phyloP scores from a whole-genome alignment of 2,113 vertebrate species.

The Zapus hudsonius region DNA sequence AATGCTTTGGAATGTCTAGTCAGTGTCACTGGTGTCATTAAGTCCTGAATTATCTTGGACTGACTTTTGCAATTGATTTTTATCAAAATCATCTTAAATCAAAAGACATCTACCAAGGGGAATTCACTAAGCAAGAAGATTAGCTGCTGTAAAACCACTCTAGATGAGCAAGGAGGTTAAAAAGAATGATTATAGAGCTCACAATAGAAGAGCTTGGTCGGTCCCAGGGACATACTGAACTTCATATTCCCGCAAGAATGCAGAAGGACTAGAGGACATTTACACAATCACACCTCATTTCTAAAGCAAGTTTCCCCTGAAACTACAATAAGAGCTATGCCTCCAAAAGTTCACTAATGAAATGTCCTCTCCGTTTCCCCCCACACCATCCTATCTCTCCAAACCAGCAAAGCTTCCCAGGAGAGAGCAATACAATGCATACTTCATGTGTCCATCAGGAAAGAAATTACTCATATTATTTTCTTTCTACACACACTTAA shows the following conservation, averaged over 20 bases:
- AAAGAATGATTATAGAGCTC: background rate
- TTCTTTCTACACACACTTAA: background rate
- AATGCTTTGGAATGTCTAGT: conserved; percentile 29
- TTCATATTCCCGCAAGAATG: background rate
- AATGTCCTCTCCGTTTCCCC: background rate
- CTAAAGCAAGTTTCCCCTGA: background rate
- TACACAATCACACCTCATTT: background rate
- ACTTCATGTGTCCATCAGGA: background rate
- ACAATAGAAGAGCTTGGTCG: background rate
- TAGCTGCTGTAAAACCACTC: background rate
- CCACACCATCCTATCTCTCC: background rate
- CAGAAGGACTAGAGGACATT: background rate
- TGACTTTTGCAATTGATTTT: background rate
- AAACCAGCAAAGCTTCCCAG: background rate
- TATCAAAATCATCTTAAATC: background rate
- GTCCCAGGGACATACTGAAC: background rate
- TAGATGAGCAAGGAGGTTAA: background rate
- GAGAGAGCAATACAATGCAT: background rate
- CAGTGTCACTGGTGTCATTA: background rate
- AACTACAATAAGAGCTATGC: background rate
- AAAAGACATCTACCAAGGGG: background rate
- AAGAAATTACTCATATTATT: background rate
- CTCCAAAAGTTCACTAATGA: background rate
- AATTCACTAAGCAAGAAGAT: background rate
- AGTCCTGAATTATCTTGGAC: background rate